Base-by-base conservation (phyloP, 2,113 vertebrate genomes). In the Phalacrocorax carbo region DNA sequence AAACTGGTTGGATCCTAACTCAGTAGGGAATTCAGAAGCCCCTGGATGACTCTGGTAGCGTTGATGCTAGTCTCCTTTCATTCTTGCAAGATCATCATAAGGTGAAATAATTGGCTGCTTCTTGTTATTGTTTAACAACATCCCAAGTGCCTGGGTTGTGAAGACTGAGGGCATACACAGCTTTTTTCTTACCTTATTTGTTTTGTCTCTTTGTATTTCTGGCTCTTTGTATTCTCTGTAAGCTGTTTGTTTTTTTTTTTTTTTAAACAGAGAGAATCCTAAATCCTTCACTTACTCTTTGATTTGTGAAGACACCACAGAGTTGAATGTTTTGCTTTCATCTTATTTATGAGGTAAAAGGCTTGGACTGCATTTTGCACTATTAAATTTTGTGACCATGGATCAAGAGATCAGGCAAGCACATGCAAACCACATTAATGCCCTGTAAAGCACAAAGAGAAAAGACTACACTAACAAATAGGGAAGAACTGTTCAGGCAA, bases 301-400 rank as follows among this genome's bases (percentile, higher is more conserved):
- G 61, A 38, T 92, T 90, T 90, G 72, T 90, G 58, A 81, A 93
- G 94, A 52, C 58, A 58, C 34, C 62, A 57, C 27, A 71, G 49
- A 30, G 6, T 9, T 44, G 73, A 92, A 68, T 94, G 78, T 57
- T 91, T 82, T 77, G 20, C 21, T 82, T 93, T 89, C 3, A 51
- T 82, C 96, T 97, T 34, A 77, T 88, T 95, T 96, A 54, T 60
- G 61, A 97, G 83, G 49, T 49, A 73, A 93, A 81, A 83, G 15
- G 49, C 19, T 96, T 77, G 46, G 82, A 82, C 76, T 90, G 29
- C 54, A 29, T 92, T 97, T 95, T 95, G 36, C 30, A 25, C 46
- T 70, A 42, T 40, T 81, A 92, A 81, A 84, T 52, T 38, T 40
- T 62, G 30, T 94, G 40, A 79, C 69, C 13, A 93, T 62, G 62